Evolutionary conservation across 1,140 invertebrate species (phyloP), one percentile per base, ranked within the genome.

Genomic region (Caerostris darwini): DNA sequence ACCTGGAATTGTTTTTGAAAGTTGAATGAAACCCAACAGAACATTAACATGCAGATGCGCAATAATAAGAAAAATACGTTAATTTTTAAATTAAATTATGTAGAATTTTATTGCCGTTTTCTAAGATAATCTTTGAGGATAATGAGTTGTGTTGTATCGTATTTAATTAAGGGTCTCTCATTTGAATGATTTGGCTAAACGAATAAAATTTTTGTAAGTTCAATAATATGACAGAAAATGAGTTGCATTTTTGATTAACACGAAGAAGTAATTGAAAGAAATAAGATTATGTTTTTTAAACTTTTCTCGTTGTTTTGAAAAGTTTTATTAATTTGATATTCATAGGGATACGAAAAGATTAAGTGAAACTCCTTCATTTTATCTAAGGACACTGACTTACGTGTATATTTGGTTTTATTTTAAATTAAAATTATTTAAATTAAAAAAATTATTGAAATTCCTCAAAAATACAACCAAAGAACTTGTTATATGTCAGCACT

Each of bases 31-130:
- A 83, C 56, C 17, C 56, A 57, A 7, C 17, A 34, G 19, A 7
- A 57, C 14, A 83, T 57, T 58, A 83, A 83, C 71, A 83, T 83
- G 8, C 14, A n/a, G 54, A 56, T 57, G 19, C 8, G 50, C 34
- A 58, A 58, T 54, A 57, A 77, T 77, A 77, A 77, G 34, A 53
- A 77, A n/a, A 77, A 50, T 77, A 53, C 71, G 50, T 53, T 77
- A 77, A 77, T 77, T 77, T 77, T 77, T 12, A 77, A 77, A 77
- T 77, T 77, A 77, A 77, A 77, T 77, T 50, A 53, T 77, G 71
- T 3, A 77, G 50, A 77, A 77, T 77, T 77, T 50, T 50, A 77
- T 77, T 77, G 14, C 71, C 71, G 34, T 53, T 14, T 34, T 53
- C 12, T 34, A 10, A 77, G 71, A 77, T 77, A 50, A 77, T 50